These are phyloP conservation scores for Arctia plantaginis DNA, from an alignment of 2,888 invertebrate species.

Conservation along the genomic window DNA sequence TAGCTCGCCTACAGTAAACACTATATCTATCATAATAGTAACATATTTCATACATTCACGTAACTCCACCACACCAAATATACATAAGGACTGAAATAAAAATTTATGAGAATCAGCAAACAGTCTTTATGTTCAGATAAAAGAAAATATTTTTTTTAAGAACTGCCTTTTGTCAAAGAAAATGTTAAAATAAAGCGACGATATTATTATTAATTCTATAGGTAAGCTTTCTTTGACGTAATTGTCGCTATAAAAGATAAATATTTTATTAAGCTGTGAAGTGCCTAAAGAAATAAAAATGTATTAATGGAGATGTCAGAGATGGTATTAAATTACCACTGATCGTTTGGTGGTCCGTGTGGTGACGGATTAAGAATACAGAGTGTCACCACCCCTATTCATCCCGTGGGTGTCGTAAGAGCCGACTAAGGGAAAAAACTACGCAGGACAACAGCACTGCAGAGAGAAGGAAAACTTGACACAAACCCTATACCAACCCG, in stretches of 20 bases:
- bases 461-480: too few relatives aligned
- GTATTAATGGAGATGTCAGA: not conserved
- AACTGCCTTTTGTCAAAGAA: not conserved
- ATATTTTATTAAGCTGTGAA: not conserved
- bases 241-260: not conserved
- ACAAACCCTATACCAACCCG: too few relatives aligned
- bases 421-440: too few relatives aligned
- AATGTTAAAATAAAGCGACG: not conserved
- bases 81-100: constrained; percentile 2
- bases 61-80: constrained; percentile 1
- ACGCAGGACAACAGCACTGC: too few relatives aligned
- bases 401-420: too few relatives aligned
- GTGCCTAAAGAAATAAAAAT: not conserved
- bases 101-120: not conserved
- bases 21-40: not conserved
- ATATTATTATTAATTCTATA: not conserved
- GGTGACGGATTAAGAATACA: too few relatives aligned
- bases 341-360: too few relatives aligned
- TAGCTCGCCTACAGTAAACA: not conserved
- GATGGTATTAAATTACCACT: not conserved
- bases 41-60: not conserved
- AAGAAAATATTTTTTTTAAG: not conserved
- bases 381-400: too few relatives aligned
- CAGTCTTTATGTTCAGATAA: not conserved
- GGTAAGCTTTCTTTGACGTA: not conserved